These are phyloP conservation scores for Eretmocerus hayati DNA, from an alignment of 2,888 invertebrate genomes.

Conservation along the genomic window DNA sequence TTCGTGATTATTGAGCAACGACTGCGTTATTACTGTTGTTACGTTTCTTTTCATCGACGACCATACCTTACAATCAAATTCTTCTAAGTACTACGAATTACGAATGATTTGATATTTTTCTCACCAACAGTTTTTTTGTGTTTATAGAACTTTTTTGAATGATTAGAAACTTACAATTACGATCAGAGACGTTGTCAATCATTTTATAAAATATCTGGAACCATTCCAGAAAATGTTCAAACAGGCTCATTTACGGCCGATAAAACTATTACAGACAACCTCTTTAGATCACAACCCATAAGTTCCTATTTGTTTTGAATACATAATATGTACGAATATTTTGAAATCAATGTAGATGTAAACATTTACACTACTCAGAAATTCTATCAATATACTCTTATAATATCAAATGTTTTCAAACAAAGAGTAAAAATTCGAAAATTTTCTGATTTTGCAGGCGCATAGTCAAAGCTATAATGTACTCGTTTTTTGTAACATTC, in stretches of 20 bases:
- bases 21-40: slow-evolving; percentile 14
- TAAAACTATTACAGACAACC: slow-evolving; percentile 5
- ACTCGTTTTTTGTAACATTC: slow-evolving; percentile 20
- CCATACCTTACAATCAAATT: slow-evolving; percentile 12
- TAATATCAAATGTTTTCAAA: slow-evolving; percentile 13
- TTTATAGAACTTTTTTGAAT: not conserved
- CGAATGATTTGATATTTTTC: slow-evolving; percentile 13
- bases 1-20: slow-evolving; percentile 16
- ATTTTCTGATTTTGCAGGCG: slow-evolving; percentile 19
- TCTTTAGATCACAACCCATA: slow-evolving; percentile 17
- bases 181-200: slow-evolving; percentile 17
- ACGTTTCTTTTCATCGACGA: slow-evolving; percentile 16
- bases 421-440: slow-evolving; percentile 19
- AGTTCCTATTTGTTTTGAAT: slow-evolving; percentile 9
- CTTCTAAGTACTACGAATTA: slow-evolving; percentile 18
- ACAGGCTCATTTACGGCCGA: slow-evolving; percentile 8
- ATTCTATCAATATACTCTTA: slow-evolving; percentile 15
- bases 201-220: slow-evolving; percentile 16
- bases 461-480: slow-evolving; percentile 21
- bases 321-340: slow-evolving; percentile 10
- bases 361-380: slow-evolving; percentile 20
- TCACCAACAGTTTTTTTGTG: slow-evolving; percentile 13
- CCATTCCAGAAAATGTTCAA: not conserved
- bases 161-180: slow-evolving; percentile 16
- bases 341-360: slow-evolving; percentile 13